A percentile compares a stretch with the other conserved stretches of the same genome.
Evolutionary conservation across 1,140 invertebrate species (phyloP).

Genomic region (Orchesella cincta): DNA sequence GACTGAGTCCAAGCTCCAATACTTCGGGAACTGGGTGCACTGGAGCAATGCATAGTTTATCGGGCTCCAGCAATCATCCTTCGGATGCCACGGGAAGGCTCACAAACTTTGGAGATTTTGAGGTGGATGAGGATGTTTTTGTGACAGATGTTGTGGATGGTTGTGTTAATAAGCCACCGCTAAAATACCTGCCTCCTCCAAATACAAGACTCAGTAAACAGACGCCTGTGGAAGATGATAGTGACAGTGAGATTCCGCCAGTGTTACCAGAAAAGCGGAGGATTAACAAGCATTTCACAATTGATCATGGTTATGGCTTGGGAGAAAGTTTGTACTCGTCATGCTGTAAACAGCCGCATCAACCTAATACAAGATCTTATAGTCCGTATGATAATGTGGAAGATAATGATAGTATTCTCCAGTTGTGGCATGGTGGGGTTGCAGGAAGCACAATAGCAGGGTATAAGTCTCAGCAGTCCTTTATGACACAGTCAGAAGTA

Average conservation of each 20-base stretch:
- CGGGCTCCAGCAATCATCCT: background rate
- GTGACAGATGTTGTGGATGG: constrained; percentile 31
- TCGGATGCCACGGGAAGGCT: constrained; percentile 11
- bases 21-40: constrained; percentile 27
- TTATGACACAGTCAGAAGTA: constrained; percentile 47
- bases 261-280: constrained; percentile 44
- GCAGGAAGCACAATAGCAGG: no score
- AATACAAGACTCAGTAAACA: constrained; percentile 17
- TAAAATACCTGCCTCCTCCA: background rate
- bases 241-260: constrained; percentile 35
- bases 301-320: background rate
- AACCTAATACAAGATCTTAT: constrained; percentile 30
- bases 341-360: background rate
- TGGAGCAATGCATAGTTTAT: constrained; percentile 29
- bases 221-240: constrained; percentile 28
- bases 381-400: constrained; percentile 50
- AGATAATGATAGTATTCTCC: constrained; percentile 23
- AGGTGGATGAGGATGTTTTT: constrained; percentile 47
- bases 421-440: background rate
- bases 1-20: constrained; percentile 47
- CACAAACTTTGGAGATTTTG: constrained; percentile 17
- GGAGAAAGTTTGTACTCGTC: background rate
- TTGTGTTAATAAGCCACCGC: background rate
- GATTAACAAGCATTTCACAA: background rate
- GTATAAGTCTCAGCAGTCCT: constrained; percentile 30